Percentiles rank a stretch among this genome's conserved stretches.
phyloP scores from a whole-genome alignment of 2,113 vertebrate species.

The Daphoenositta chrysoptera region DNA sequence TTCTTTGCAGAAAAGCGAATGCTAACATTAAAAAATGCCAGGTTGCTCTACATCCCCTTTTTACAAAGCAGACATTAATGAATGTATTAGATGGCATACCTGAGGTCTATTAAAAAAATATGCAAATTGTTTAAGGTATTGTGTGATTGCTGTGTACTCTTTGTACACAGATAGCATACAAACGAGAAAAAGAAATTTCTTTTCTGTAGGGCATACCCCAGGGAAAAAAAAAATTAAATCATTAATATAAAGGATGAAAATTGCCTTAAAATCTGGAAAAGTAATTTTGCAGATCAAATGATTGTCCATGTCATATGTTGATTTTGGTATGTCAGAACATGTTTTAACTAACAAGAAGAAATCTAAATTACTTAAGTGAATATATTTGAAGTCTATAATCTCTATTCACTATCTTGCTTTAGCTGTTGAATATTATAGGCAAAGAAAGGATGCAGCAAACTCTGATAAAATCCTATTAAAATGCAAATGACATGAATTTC shows the following conservation, averaged over 20 bases:
- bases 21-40: background rate
- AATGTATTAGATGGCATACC: background rate
- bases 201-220: background rate
- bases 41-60: background rate
- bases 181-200: background rate
- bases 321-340: background rate
- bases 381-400: background rate
- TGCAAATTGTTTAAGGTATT: background rate
- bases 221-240: background rate
- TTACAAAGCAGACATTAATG: background rate
- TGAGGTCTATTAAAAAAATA: background rate
- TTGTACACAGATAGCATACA: accelerated
- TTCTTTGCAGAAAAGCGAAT: background rate
- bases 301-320: background rate
- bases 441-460: constrained; percentile 15
- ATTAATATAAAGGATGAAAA: background rate
- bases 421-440: background rate
- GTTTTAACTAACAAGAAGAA: background rate
- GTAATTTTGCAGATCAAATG: background rate
- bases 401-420: background rate
- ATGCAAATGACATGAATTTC: constrained; percentile 69
- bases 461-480: constrained; percentile 64
- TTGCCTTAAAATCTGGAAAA: background rate
- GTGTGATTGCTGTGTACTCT: background rate
- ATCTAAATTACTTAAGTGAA: background rate